These are phyloP conservation scores for Oreotrochilus melanogaster DNA, from an alignment of 2,113 vertebrate species.

Conservation along the genomic window DNA sequence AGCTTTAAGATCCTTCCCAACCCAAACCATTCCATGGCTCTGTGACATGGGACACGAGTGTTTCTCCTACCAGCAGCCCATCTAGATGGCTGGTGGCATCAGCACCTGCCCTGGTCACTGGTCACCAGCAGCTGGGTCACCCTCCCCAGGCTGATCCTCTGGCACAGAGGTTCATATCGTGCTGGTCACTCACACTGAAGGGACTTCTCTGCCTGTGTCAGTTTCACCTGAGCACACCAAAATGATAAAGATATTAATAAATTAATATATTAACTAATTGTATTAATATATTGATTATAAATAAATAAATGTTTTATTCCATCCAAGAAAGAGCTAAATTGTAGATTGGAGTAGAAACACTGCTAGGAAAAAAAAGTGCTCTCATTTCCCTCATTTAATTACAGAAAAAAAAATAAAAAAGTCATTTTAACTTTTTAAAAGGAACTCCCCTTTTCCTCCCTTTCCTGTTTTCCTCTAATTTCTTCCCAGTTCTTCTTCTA, in stretches of 20 bases:
- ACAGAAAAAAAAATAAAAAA: no score
- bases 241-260: no score
- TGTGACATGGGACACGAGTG: accelerated
- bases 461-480: background rate
- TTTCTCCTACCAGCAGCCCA: background rate
- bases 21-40: no score
- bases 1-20: no score
- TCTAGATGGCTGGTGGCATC: accelerated
- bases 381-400: background rate
- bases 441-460: background rate
- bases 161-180: accelerated
- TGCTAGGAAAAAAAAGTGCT: no score
- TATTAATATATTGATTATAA: no score
- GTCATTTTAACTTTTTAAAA: background rate
- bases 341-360: background rate
- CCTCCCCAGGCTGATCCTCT: background rate
- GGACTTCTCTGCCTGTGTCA: background rate
- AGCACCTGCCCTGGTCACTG: background rate
- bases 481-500: background rate
- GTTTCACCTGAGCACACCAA: background rate
- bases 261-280: no score
- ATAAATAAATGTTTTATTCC: background rate
- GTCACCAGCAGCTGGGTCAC: no score
- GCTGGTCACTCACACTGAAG: background rate
- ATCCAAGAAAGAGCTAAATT: background rate